Percentiles rank a stretch among this genome's conserved stretches.
phyloP scores from a whole-genome alignment of 2,797 vertebrate genomes.

The Cossypha polioptera region DNA sequence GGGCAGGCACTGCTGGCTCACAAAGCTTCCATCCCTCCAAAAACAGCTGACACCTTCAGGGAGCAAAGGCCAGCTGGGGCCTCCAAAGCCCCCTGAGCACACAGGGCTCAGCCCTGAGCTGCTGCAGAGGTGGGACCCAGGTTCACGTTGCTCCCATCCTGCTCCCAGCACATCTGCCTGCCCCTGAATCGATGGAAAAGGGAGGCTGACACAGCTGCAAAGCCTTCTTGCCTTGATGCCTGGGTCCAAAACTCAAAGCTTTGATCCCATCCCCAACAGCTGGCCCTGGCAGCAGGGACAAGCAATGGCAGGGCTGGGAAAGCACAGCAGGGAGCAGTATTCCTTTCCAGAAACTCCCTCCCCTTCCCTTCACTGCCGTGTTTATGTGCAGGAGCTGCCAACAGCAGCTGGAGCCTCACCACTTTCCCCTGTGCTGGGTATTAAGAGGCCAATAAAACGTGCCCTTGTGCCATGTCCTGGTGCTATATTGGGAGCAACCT shows the following conservation, averaged over 20 bases:
- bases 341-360: not conserved
- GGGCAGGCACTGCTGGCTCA: not conserved
- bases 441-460: not conserved
- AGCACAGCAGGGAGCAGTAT: not conserved
- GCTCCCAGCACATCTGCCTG: accelerated
- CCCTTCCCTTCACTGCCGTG: not conserved
- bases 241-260: not conserved
- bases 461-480: not conserved
- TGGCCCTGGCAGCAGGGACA: not conserved
- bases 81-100: not conserved
- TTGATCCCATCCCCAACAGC: not conserved
- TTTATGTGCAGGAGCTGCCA: not conserved
- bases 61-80: not conserved
- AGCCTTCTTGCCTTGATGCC: not conserved
- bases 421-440: not conserved
- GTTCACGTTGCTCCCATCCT: accelerated
- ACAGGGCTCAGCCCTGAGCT: not conserved
- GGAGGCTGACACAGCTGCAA: not conserved
- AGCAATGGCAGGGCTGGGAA: not conserved
- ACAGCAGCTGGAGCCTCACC: conserved; percentile 1
- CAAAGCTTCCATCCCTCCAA: not conserved
- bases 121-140: not conserved
- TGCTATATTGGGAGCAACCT: conserved; percentile 18
- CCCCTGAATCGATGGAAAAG: not conserved
- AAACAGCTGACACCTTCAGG: not conserved